Conservation (phyloP, 2,797 vertebrate genomes). For the Rhynchonycteris naso region DNA sequence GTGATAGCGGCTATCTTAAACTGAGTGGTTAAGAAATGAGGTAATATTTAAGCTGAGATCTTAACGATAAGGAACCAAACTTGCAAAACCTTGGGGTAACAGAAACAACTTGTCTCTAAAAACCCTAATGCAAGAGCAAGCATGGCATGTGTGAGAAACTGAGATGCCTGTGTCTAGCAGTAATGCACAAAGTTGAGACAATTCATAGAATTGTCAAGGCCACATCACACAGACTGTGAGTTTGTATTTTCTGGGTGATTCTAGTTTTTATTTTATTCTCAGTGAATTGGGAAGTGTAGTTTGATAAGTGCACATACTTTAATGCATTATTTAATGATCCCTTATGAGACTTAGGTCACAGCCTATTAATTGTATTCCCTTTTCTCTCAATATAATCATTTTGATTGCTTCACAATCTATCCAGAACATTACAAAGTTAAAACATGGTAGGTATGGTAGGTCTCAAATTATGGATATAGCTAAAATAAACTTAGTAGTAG, state of each 20-base stretch:
- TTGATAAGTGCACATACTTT: not conserved
- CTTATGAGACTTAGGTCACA: not conserved
- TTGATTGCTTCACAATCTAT: not conserved
- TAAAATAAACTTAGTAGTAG: not conserved
- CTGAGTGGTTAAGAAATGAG: not conserved
- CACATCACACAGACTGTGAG: not conserved
- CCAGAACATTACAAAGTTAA: slow-evolving; percentile 13
- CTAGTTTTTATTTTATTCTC: not conserved
- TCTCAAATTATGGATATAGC: not conserved
- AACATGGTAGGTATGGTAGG: not conserved
- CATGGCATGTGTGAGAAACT: not conserved
- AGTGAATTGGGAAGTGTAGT: not conserved
- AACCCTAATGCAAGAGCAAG: not conserved
- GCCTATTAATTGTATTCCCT: not conserved
- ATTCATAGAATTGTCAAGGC: not conserved
- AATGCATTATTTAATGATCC: not conserved
- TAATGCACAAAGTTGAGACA: not conserved
- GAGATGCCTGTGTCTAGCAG: not conserved
- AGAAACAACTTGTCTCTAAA: not conserved
- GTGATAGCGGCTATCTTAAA: slow-evolving; percentile 19
- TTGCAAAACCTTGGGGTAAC: slow-evolving; percentile 6
- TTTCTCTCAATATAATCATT: slow-evolving; percentile 34
- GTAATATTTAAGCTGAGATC: slow-evolving; percentile 22
- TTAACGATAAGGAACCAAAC: not conserved
- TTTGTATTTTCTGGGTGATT: not conserved